Conservation (phyloP, 2,113 vertebrate genomes). For the Phyllostomus hastatus region DNA sequence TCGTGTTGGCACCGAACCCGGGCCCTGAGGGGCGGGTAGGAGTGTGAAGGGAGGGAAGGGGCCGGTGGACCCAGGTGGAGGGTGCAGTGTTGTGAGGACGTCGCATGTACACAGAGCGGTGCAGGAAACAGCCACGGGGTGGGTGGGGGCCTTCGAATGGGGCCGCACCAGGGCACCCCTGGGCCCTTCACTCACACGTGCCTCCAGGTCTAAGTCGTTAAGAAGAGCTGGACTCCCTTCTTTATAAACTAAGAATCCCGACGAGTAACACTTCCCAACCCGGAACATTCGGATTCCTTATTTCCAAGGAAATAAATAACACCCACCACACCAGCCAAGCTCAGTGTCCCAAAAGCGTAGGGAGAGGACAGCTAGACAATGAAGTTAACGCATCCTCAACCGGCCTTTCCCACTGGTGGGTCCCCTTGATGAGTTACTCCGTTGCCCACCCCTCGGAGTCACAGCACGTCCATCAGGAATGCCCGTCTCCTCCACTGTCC, state of each 20-base stretch:
- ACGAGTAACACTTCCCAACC: background rate
- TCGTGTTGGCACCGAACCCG: background rate
- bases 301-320: background rate
- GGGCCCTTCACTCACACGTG: background rate
- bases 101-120: background rate
- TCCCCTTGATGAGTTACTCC: background rate
- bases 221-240: background rate
- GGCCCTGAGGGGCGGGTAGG: background rate
- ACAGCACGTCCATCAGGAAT: background rate
- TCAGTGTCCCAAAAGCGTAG: background rate
- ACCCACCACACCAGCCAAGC: background rate
- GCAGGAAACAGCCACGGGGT: background rate
- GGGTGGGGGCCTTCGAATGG: background rate
- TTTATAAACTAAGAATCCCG: background rate
- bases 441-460: no score
- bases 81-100: background rate
- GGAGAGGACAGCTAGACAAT: background rate
- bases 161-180: fast-evolving
- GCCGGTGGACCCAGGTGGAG: no score
- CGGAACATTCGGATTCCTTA: background rate
- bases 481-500: no score
- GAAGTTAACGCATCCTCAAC: background rate
- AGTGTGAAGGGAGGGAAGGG: background rate
- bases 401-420: no score
- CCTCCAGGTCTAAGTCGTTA: background rate